These are phyloP conservation scores for Tragelaphus imberbis DNA, from an alignment of 2,113 vertebrate genomes.

Conservation along the genomic window DNA sequence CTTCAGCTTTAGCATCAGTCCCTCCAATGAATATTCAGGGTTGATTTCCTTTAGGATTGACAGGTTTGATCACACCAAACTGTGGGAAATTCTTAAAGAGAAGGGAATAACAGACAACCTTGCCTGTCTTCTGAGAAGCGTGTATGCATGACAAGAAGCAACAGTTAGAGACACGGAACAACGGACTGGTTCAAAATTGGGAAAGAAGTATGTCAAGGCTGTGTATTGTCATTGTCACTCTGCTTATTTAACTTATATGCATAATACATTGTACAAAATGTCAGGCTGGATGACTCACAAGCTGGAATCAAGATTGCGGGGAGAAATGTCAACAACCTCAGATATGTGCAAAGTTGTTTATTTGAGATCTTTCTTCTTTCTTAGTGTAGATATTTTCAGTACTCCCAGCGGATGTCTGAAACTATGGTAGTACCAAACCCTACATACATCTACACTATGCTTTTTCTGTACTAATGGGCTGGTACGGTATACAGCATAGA, in stretches of 20 bases:
- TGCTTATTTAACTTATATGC: neutral
- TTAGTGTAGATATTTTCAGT: neutral
- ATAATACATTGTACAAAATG: neutral
- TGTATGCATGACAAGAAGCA: neutral
- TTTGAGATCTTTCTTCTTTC: neutral
- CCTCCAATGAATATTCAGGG: neutral
- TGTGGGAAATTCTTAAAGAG: neutral
- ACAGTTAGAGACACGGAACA: neutral
- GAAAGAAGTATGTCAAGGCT: neutral
- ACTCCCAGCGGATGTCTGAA: neutral
- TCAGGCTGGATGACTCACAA: neutral
- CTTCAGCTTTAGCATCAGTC: neutral
- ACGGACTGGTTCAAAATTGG: neutral
- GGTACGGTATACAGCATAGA: neutral
- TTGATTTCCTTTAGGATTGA: neutral
- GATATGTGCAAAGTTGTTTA: neutral
- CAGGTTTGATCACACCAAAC: neutral
- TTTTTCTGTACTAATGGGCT: neutral
- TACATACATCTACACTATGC: neutral
- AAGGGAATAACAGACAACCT: neutral
- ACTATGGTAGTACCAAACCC: neutral
- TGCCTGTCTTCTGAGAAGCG: neutral
- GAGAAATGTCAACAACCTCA: neutral
- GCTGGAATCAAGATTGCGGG: neutral
- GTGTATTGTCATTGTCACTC: neutral